Percentiles rank a stretch among this genome's conserved stretches.
phyloP scores from a whole-genome alignment of 2,113 vertebrate genomes.

The Naja naja region DNA sequence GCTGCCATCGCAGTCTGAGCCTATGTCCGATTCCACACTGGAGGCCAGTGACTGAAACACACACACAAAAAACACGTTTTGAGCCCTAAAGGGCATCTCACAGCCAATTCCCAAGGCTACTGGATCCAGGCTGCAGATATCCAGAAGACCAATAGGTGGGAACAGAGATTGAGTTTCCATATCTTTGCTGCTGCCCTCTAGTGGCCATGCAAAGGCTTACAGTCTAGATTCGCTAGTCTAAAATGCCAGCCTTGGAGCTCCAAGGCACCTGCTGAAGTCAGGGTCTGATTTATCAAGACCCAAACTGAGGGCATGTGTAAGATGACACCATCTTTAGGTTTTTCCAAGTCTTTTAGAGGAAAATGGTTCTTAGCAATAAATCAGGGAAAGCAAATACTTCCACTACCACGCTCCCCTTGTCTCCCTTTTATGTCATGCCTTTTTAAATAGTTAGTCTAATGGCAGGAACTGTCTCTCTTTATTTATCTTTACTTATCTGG shows the following conservation, averaged over 20 bases:
- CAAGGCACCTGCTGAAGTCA: not conserved
- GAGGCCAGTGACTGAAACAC: slow-evolving; percentile 21
- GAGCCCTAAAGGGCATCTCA: no score
- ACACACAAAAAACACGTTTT: not conserved
- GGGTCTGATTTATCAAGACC: not conserved
- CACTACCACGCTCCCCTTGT: not conserved
- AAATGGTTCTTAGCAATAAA: not conserved
- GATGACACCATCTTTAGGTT: not conserved
- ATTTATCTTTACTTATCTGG: not conserved
- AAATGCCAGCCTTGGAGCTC: not conserved
- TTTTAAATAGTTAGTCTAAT: not conserved
- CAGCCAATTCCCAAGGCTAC: not conserved
- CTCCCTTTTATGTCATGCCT: not conserved
- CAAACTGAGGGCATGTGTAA: not conserved
- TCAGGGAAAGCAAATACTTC: not conserved
- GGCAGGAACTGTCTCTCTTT: not conserved
- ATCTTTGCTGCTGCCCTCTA: not conserved
- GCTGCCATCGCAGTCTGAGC: slow-evolving; percentile 2
- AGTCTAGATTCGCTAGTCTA: not conserved
- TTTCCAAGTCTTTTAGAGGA: not conserved
- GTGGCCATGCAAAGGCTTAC: not conserved
- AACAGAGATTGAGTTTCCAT: not conserved
- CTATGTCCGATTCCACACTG: slow-evolving; percentile 17
- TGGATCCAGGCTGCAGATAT: not conserved
- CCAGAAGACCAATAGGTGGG: not conserved